These are phyloP conservation scores for Chaitophorus viminalis DNA, from an alignment of 2,888 invertebrate genomes.

Conservation along the genomic window DNA sequence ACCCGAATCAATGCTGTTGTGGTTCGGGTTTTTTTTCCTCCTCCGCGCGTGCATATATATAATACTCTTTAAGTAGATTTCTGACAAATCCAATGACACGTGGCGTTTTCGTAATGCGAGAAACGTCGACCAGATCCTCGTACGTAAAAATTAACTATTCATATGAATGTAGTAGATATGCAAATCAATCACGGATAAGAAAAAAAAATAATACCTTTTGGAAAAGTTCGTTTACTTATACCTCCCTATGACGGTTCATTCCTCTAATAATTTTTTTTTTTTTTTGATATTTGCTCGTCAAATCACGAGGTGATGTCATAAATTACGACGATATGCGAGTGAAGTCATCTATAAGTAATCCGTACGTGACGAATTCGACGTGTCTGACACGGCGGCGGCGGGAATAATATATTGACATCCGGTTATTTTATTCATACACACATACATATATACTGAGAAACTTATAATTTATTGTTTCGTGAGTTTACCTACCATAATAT, in stretches of 20 bases:
- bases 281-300: neutral
- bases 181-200: constrained; percentile 18
- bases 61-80: constrained; percentile 17
- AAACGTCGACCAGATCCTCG: neutral
- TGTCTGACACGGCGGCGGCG: neutral
- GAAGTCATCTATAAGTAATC: neutral
- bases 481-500: too few species aligned
- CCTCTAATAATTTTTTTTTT: neutral
- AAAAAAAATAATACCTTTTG: neutral
- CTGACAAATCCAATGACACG: neutral
- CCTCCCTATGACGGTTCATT: neutral
- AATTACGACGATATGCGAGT: neutral
- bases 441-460: neutral
- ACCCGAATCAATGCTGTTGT: neutral
- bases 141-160: neutral
- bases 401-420: neutral
- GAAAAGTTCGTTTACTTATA: neutral
- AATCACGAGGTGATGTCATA: neutral
- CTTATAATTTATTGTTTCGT: neutral
- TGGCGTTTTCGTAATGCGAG: neutral
- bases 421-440: neutral
- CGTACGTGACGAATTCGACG: neutral
- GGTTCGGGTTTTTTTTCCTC: neutral
- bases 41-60: neutral
- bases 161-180: neutral